Evolutionary conservation across 2,113 vertebrate species (phyloP).

Genomic region (Entomyzon cyanotis): DNA sequence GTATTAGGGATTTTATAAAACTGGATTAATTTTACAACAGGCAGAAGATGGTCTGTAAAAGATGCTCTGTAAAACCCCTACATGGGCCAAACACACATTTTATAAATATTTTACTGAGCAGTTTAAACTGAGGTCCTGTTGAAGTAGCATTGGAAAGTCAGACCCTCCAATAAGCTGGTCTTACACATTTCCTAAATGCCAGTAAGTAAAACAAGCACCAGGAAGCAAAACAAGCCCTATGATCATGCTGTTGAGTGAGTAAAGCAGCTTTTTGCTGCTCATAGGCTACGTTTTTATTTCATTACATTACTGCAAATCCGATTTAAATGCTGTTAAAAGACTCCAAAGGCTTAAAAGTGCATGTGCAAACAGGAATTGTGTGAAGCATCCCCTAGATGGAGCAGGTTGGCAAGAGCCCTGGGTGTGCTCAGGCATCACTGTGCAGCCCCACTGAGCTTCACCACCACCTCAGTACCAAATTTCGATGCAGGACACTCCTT

Average conservation of each 20-base stretch:
- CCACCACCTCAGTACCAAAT: not conserved
- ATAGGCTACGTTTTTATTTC: not conserved
- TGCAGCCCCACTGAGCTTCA: not conserved
- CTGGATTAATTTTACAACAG: not conserved
- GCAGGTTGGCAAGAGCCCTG: slow-evolving; percentile 10
- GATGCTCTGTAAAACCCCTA: not conserved
- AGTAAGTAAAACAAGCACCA: not conserved
- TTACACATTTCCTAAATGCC: not conserved
- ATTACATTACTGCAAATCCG: not conserved
- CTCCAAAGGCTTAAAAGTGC: not conserved
- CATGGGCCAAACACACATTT: not conserved
- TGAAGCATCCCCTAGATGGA: slow-evolving; percentile 48
- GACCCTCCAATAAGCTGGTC: not conserved
- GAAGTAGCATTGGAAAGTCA: not conserved
- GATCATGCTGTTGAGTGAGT: not conserved
- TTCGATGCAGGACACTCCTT: not conserved
- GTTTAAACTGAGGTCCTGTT: not conserved
- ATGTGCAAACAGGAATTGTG: not conserved
- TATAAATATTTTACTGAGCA: not conserved
- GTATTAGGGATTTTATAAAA: not conserved
- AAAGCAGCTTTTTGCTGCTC: not conserved
- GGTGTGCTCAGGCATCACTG: not conserved
- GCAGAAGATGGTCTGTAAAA: not conserved
- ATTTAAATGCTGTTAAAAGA: not conserved
- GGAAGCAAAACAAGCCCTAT: not conserved